Conservation (phyloP, 2,113 vertebrate species). For the Mixornis gularis region DNA sequence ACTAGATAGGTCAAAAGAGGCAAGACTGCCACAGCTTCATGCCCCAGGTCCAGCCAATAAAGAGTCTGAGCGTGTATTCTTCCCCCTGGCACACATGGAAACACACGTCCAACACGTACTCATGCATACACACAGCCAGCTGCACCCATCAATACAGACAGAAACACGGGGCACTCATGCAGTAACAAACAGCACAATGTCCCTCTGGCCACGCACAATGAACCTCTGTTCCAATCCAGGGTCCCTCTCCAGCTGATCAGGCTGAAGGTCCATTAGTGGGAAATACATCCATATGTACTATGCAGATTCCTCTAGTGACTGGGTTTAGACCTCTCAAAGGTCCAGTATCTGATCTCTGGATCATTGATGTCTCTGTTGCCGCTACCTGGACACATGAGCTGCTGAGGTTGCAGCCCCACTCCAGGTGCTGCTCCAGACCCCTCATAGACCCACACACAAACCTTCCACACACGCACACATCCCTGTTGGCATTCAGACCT, state of each 20-base stretch:
- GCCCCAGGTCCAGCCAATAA: not conserved
- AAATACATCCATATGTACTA: not conserved
- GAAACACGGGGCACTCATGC: not conserved
- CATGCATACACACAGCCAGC: not conserved
- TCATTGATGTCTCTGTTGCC: not conserved
- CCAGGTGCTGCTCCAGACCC: not conserved
- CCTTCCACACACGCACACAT: not conserved
- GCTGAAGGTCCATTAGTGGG: not conserved
- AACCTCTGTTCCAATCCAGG: not conserved
- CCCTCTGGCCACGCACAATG: not conserved
- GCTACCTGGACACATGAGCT: not conserved
- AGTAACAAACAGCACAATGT: not conserved
- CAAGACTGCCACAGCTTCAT: not conserved
- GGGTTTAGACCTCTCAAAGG: not conserved
- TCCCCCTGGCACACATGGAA: not conserved
- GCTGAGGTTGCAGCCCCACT: not conserved
- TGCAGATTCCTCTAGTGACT: rapidly evolving
- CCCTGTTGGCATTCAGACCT: not conserved
- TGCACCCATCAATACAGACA: not conserved
- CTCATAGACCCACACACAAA: not conserved
- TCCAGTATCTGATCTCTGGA: not conserved
- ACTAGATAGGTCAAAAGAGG: not conserved
- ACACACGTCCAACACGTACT: not conserved
- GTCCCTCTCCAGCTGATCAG: not conserved
- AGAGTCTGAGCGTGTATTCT: not conserved